Evolutionary conservation across 2,888 invertebrate genomes (phyloP), one percentile per base, ranked within the genome.

Genomic region (Agriopis leucophaearia): DNA sequence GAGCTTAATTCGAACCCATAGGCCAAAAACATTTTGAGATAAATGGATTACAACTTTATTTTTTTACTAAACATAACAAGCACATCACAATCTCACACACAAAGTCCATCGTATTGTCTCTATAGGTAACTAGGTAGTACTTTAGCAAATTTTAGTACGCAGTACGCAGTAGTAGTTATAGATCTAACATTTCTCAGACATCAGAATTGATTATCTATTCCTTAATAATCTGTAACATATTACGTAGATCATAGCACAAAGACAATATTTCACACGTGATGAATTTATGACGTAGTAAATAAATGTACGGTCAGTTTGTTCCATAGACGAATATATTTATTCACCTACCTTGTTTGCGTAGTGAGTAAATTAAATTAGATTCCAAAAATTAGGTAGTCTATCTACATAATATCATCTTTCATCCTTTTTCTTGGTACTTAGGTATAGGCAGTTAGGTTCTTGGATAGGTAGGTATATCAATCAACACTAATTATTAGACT

Each of bases 261-360:
- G 76, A 80, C 79, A 76, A 74, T 74, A 78, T 77, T 75, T 78
- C 69, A 71, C 61, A 38, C 35, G 63, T 74, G 79, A 74, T 77
- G 60, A 75, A 78, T 79, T 79, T 81, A 79, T 77, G 74, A 75
- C 71, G 73, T 75, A 75, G 75, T 81, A 78, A 81, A 77, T 77
- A 75, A 74, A 51, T 47, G 18, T 48, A 67, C 45, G 51, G 50
- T 50, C 16, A 18, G 61, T 66, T 70, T 69, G 57, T 63, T 73
- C 54, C 52, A 18, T 61, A 66, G 68, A 66, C 50, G 44, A 52
- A 54, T 60, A 12, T 62, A 58, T 61, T 62, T 45, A 55, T 62
- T 45, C 62, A 40, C 36, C 58, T 65, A 40, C 36, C 58, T 61
- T 64, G 56, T 54, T 66, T 69, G 64, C 60, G 47, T 18, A 40